These are phyloP conservation scores for Actinia equina DNA, from an alignment of 64 coral and sea anemone species.

Conservation along the genomic window DNA sequence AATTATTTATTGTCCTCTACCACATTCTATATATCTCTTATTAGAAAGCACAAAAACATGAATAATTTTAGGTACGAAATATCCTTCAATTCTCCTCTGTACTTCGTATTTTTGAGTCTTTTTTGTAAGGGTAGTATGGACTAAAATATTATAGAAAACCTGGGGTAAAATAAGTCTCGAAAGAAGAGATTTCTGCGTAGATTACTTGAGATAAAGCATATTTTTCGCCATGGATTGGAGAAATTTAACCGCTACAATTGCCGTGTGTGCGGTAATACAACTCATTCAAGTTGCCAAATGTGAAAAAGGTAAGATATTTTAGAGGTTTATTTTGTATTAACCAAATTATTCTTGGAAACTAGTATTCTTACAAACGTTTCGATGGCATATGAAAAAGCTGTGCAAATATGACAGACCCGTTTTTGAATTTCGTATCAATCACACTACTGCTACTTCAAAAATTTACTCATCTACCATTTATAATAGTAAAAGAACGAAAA, in stretches of 20 bases:
- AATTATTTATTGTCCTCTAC: background rate
- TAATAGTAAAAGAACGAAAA: no score
- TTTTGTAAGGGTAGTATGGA: background rate
- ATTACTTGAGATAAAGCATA: background rate
- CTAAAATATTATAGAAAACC: background rate
- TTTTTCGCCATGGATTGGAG: background rate
- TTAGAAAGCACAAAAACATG: background rate
- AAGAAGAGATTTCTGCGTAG: background rate
- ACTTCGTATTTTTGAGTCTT: background rate
- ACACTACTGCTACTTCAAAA: no score
- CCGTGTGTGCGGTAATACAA: background rate
- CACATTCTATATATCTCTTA: background rate
- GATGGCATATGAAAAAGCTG: no score
- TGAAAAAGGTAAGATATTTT: background rate
- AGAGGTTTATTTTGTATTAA: background rate
- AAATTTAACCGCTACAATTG: background rate
- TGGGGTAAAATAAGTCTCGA: background rate
- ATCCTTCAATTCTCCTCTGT: background rate
- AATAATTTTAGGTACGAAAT: background rate
- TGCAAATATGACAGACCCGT: no score
- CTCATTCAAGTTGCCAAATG: background rate
- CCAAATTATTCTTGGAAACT: background rate
- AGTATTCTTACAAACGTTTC: no score
- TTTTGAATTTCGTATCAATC: no score
- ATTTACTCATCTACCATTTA: no score